Conservation (phyloP, 2,888 invertebrate species). For the Rhagonycha lutea region DNA sequence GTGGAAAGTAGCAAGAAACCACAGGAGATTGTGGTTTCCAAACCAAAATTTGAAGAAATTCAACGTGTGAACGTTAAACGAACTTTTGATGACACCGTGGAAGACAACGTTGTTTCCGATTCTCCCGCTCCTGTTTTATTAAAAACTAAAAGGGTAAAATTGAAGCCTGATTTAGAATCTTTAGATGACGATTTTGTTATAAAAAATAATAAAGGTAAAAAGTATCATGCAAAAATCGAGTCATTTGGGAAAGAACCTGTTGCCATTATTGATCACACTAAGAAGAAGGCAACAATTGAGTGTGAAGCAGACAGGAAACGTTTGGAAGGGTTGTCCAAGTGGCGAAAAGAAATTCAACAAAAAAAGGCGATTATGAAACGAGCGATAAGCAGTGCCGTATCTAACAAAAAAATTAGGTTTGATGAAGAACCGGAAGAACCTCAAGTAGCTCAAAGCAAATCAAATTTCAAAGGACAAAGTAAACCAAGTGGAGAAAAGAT, state of each 20-base stretch:
- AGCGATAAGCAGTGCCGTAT: slow-evolving; percentile 60
- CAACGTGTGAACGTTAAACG: not conserved
- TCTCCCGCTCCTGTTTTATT: not conserved
- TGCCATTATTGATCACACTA: not conserved
- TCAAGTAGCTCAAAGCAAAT: not conserved
- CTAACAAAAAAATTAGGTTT: slow-evolving; percentile 68
- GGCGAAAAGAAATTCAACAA: slow-evolving; percentile 65
- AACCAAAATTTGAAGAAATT: not conserved
- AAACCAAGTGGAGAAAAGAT: slow-evolving; percentile 26
- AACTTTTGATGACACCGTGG: not conserved
- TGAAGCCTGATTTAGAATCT: not conserved
- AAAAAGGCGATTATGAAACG: slow-evolving; percentile 68
- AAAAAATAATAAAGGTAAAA: slow-evolving; percentile 43
- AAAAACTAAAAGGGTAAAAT: not conserved
- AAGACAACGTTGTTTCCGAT: not conserved
- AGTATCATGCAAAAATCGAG: not conserved
- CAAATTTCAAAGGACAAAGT: not conserved
- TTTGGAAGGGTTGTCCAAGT: slow-evolving; percentile 67
- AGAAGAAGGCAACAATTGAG: slow-evolving; percentile 2
- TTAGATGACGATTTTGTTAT: slow-evolving; percentile 34
- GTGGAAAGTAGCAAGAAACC: not conserved
- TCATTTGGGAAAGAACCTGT: not conserved
- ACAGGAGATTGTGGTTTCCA: not conserved
- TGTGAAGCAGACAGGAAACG: slow-evolving; percentile 66
- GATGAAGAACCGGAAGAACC: slow-evolving; percentile 57